A percentile compares a stretch with the other conserved stretches of the same genome.
Conservation (phyloP, 2,888 invertebrate species). For the Ophonus ardosiacus region DNA sequence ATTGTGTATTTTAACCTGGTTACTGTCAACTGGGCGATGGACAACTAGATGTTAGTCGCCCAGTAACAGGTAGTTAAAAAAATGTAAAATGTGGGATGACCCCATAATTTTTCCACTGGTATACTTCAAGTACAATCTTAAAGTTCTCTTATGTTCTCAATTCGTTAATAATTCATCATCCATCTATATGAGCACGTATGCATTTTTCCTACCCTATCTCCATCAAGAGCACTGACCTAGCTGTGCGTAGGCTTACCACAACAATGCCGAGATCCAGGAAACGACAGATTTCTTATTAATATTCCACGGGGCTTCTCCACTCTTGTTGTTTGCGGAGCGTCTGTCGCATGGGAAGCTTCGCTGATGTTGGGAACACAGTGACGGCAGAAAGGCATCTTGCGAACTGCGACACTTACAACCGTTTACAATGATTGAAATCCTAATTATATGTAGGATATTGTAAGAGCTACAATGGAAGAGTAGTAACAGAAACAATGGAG, state of each 20-base stretch:
- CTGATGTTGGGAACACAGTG: slow-evolving; percentile 12
- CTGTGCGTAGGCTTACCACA: slow-evolving; percentile 15
- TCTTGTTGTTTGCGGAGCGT: slow-evolving; percentile 2
- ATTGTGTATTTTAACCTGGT: too few relatives aligned
- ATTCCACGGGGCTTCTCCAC: background rate
- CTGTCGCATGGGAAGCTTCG: slow-evolving; percentile 16
- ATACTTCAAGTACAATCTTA: too few relatives aligned
- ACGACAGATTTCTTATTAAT: slow-evolving; percentile 29
- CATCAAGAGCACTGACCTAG: background rate
- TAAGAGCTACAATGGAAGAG: too few relatives aligned
- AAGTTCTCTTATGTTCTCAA: background rate
- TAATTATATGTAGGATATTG: slow-evolving; percentile 11
- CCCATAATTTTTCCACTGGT: background rate
- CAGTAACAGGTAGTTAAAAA: too few relatives aligned
- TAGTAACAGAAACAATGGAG: too few relatives aligned
- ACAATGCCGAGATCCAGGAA: slow-evolving; percentile 53
- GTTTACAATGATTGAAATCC: slow-evolving; percentile 14
- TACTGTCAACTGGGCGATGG: too few relatives aligned
- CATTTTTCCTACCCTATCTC: background rate
- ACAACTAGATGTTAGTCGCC: too few relatives aligned
- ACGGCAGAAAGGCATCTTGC: background rate
- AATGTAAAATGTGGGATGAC: background rate
- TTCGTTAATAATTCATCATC: background rate
- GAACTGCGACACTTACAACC: slow-evolving; percentile 3
- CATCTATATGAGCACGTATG: background rate